Conservation (phyloP, 2,888 invertebrate species). For the Meganola albula region DNA sequence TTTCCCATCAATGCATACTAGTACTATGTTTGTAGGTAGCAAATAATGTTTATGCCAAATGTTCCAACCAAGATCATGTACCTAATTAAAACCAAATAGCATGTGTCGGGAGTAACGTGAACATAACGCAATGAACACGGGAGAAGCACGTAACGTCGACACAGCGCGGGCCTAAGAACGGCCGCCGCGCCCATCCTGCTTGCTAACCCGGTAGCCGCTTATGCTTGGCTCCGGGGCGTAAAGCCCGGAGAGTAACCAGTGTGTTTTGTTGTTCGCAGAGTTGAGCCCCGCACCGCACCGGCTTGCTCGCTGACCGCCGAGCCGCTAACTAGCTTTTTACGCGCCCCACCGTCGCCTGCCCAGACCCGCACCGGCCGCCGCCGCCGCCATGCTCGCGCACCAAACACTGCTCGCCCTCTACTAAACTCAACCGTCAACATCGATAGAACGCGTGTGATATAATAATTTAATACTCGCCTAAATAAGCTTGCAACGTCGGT, state of each 20-base stretch:
- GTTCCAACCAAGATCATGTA: no score
- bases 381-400: conserved; percentile 70
- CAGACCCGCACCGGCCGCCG: conserved; percentile 63
- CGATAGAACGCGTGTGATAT: conserved; percentile 76
- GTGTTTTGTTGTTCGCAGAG: conserved; percentile 79
- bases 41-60: no score
- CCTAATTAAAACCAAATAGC: no score
- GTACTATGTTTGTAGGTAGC: no score
- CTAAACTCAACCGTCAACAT: conserved; percentile 74
- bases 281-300: conserved; percentile 76
- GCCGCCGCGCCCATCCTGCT: conserved; percentile 61
- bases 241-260: conserved; percentile 73
- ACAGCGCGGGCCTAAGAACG: conserved; percentile 51
- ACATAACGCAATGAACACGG: no score
- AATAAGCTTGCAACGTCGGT: conserved; percentile 76
- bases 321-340: conserved; percentile 77
- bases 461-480: conserved; percentile 72
- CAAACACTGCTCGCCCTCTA: conserved; percentile 75
- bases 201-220: conserved; percentile 77
- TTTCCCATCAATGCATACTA: no score
- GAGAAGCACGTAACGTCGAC: conserved; percentile 14
- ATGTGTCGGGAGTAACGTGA: no score
- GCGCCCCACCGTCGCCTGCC: conserved; percentile 71
- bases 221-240: conserved; percentile 71
- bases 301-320: conserved; percentile 76